Base-by-base conservation (phyloP, 2,888 invertebrate genomes). In the Tubiluchus corallicola region DNA sequence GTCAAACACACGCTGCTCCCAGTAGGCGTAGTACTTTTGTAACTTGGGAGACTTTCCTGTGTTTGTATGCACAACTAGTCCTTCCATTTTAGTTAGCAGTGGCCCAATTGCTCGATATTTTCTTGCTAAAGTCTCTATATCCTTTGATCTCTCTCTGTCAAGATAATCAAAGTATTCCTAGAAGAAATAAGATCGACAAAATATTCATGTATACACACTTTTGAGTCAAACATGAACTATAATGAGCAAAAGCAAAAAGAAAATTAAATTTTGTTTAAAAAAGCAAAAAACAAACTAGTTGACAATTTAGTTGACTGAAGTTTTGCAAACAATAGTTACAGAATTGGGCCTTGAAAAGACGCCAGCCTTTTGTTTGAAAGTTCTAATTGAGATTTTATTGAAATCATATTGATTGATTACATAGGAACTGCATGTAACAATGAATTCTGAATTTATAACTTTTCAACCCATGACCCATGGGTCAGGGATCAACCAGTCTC, bases 71-170 rank as follows among this genome's bases (percentile, higher is more conserved):
- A 83, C 71, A 2, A 85, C 79, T 21, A 88, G 66, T 49, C 79
- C 80, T 64, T 90, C 88, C 49, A 88, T 63, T 64, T 88, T 88
- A 54, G 78, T 76, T 13, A 90, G 68, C 45, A 84, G 74, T 0
- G 85, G 83, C 0, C 81, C 79, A 39, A 84, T 70, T 0, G 80
- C 78, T 40, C 77, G 74, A 59, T 84, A 84, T n/a, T 77, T 72
- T 42, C 75, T 73, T 1, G 74, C 69, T 60, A 88, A 71, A 3
- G 69, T 64, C 2, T 76, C 74, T 3, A 79, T 68, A 41, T 78
- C 74, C 45, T 76, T 74, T 0, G 75, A 72, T 1, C 87, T 72
- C 46, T 74, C 72, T 20, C 69, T 67, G 46, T 79, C 76, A 48
- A 88, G 69, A 50, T 74, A 71, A 42, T 72, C 71, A 60, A 84